These are phyloP conservation scores for Enteromius argenteus DNA, from an alignment of 2,797 vertebrate genomes.

Conservation along the genomic window DNA sequence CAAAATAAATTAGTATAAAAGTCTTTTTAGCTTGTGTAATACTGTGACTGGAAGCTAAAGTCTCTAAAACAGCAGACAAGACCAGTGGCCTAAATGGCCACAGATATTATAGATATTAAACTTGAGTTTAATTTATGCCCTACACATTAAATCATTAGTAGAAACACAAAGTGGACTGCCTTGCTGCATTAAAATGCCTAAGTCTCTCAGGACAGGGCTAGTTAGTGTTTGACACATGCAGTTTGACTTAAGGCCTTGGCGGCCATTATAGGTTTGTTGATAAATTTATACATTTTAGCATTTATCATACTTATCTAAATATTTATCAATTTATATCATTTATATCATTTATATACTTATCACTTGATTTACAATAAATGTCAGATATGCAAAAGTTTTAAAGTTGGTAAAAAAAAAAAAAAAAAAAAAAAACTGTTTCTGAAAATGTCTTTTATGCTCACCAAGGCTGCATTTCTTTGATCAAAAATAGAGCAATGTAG, in stretches of 20 bases:
- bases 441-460: neutral
- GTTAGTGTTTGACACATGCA: slow-evolving; percentile 31
- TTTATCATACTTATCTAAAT: neutral
- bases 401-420: neutral
- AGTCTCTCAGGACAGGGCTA: slow-evolving; percentile 16
- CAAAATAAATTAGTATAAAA: neutral
- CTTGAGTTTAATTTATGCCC: slow-evolving; percentile 1
- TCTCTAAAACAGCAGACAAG: neutral
- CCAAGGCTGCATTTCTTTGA: no score
- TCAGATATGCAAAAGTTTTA: neutral
- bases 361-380: neutral
- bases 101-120: slow-evolving; percentile 18
- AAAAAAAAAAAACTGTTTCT: neutral
- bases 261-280: slow-evolving; percentile 61
- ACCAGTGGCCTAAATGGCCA: neutral
- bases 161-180: slow-evolving; percentile 21
- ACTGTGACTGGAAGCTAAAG: neutral
- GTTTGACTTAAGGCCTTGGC: slow-evolving; percentile 38
- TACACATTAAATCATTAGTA: neutral
- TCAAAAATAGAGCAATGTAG: neutral
- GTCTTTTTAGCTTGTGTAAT: slow-evolving; percentile 22
- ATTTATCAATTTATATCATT: no score
- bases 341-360: no score
- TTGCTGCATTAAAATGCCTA: neutral
- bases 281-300: neutral